phyloP scores from a whole-genome alignment of 2,113 vertebrate species.

The Choloepus hoffmanni region DNA sequence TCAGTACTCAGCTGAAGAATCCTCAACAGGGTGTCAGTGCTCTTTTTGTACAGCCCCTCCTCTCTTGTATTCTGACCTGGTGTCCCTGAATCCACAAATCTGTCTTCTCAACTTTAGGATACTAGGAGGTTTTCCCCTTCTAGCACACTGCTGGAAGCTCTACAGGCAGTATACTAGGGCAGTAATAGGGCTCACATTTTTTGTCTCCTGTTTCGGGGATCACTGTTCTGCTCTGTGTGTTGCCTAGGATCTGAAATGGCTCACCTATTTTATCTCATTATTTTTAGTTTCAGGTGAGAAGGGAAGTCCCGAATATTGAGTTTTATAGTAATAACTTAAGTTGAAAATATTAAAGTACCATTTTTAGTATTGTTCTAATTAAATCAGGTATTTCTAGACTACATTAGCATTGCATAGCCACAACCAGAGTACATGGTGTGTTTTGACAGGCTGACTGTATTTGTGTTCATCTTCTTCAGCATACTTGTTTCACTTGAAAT shows the following conservation, averaged over 20 bases:
- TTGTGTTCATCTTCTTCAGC: neutral
- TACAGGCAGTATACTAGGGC: neutral
- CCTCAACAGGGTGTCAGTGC: neutral
- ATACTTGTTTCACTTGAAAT: conserved; percentile 43
- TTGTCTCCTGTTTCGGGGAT: neutral
- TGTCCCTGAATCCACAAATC: neutral
- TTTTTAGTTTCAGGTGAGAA: neutral
- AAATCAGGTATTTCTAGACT: neutral
- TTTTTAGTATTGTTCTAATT: neutral
- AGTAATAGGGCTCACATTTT: neutral
- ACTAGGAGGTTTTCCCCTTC: neutral
- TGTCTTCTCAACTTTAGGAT: neutral
- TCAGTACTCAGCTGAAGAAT: neutral
- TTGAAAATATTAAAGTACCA: neutral
- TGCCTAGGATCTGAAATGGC: neutral
- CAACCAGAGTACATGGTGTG: neutral
- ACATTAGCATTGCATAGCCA: neutral
- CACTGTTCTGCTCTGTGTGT: neutral
- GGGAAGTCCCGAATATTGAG: neutral
- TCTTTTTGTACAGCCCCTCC: neutral
- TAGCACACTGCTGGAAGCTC: neutral
- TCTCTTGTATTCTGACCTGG: neutral
- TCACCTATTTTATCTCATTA: neutral
- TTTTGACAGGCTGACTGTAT: neutral
- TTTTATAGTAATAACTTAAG: conserved; percentile 30